Evolutionary conservation across 1,140 invertebrate species (phyloP).

Genomic region (Caenorhabditis latens): DNA sequence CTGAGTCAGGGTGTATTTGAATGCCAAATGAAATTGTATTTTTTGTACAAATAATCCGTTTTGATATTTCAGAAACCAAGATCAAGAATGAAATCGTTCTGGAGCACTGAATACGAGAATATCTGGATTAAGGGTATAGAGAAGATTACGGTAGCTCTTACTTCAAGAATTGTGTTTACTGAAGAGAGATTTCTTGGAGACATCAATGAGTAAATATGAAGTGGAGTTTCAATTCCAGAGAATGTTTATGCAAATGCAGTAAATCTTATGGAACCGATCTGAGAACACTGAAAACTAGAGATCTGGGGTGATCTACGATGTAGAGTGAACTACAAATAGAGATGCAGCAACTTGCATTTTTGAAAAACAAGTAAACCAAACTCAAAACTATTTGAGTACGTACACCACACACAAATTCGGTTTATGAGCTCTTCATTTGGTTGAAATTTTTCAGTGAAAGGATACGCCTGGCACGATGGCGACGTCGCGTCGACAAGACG

Average conservation of each 20-base stretch:
- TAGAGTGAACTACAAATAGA: not conserved
- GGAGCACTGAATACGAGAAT: too few species aligned
- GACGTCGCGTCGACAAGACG: not conserved
- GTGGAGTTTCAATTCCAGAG: not conserved
- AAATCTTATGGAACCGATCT: not conserved
- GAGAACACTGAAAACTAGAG: slow-evolving; percentile 4
- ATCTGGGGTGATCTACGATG: slow-evolving; percentile 4
- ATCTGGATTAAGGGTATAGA: too few species aligned
- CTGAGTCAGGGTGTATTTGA: not conserved
- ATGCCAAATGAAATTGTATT: not conserved
- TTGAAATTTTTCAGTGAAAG: slow-evolving; percentile 16
- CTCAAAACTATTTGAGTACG: not conserved
- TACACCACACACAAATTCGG: not conserved
- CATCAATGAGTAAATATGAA: not conserved
- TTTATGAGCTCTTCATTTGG: slow-evolving; percentile 50
- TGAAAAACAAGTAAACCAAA: slow-evolving; percentile 33
- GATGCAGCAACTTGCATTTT: slow-evolving; percentile 4
- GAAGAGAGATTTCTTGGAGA: not conserved
- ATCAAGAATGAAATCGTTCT: too few species aligned
- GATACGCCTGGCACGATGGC: slow-evolving; percentile 22
- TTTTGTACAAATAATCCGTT: not conserved
- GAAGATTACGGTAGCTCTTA: too few species aligned
- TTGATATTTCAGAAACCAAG: not conserved
- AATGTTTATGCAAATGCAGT: not conserved
- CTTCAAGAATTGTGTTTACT: too few species aligned